Evolutionary conservation across 2,888 invertebrate genomes (phyloP).

Genomic region (Steinernema hermaphroditum): DNA sequence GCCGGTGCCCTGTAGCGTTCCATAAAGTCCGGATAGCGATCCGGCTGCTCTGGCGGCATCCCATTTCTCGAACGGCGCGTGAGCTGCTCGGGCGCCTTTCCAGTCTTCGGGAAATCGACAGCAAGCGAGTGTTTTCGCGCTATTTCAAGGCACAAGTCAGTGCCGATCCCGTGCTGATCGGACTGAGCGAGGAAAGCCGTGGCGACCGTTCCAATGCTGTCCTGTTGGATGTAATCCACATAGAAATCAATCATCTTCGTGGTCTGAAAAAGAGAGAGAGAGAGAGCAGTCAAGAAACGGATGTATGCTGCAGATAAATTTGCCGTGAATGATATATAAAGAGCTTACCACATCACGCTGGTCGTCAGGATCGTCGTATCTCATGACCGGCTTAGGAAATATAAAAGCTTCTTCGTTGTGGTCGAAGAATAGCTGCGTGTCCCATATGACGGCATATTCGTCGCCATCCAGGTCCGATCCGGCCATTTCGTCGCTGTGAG

Average conservation of each 20-base stretch:
- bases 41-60: slow-evolving; percentile 43
- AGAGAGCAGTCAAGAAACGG: no score
- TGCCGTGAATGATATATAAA: background rate
- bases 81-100: slow-evolving; percentile 46
- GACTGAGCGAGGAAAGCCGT: slow-evolving; percentile 65
- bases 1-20: slow-evolving; percentile 47
- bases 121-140: slow-evolving; percentile 63
- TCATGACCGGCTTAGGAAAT: slow-evolving; percentile 41
- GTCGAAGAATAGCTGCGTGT: slow-evolving; percentile 64
- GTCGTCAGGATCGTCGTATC: slow-evolving; percentile 35
- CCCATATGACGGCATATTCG: slow-evolving; percentile 68
- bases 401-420: slow-evolving; percentile 54
- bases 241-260: slow-evolving; percentile 61
- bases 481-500: slow-evolving; percentile 69
- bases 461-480: slow-evolving; percentile 69
- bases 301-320: background rate
- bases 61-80: slow-evolving; percentile 38
- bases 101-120: slow-evolving; percentile 67
- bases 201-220: slow-evolving; percentile 65
- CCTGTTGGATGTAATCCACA: slow-evolving; percentile 64
- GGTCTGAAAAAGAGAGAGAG: slow-evolving; percentile 34
- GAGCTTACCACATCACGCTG: background rate
- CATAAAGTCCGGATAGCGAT: slow-evolving; percentile 49
- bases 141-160: slow-evolving; percentile 51
- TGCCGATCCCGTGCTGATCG: slow-evolving; percentile 61